A percentile compares a stretch with the other conserved stretches of the same genome.
phyloP scores from a whole-genome alignment of 2,797 vertebrate genomes.

The Pangasius mekongensis region DNA sequence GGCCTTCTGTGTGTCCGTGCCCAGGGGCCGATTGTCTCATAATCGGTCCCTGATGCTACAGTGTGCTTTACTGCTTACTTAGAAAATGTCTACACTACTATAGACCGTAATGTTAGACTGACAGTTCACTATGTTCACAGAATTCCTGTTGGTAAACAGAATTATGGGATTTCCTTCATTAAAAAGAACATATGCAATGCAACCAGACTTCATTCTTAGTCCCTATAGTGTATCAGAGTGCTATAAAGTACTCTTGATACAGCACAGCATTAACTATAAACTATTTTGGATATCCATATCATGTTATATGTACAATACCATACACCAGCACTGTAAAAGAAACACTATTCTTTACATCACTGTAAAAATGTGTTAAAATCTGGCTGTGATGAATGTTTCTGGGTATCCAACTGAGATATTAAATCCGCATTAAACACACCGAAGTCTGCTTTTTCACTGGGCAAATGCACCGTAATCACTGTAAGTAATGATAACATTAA shows the following conservation, averaged over 20 bases:
- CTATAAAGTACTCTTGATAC: background rate
- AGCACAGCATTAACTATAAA: background rate
- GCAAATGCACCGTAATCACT: no score
- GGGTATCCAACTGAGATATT: background rate
- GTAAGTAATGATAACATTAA: background rate
- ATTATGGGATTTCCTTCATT: background rate
- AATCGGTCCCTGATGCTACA: background rate
- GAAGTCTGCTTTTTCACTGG: background rate
- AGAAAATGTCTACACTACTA: background rate
- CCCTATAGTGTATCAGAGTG: background rate
- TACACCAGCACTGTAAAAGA: background rate
- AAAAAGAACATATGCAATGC: background rate
- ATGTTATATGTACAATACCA: background rate
- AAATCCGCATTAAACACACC: background rate
- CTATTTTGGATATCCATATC: no score
- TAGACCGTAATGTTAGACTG: background rate
- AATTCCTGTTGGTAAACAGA: background rate
- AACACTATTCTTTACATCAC: background rate
- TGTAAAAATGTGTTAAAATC: background rate
- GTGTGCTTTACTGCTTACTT: background rate
- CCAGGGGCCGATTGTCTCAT: background rate
- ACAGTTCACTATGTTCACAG: background rate
- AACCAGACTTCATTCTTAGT: background rate
- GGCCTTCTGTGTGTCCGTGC: background rate
- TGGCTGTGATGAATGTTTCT: background rate